Conservation (phyloP, 1,140 invertebrate genomes). For the Drosophila ambigua region DNA sequence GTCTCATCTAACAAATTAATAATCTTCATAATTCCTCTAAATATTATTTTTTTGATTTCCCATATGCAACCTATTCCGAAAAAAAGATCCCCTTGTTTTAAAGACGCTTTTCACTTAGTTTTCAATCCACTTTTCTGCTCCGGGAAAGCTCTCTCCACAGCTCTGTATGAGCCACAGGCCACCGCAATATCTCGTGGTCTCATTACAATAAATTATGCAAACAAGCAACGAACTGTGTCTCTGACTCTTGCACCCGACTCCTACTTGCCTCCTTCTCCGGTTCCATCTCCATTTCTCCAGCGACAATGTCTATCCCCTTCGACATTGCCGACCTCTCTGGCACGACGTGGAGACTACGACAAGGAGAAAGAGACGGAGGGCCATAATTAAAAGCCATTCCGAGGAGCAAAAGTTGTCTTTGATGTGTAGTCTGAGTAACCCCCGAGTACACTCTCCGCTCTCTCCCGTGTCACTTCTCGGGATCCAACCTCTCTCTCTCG, state of each 20-base stretch:
- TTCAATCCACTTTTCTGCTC: constrained; percentile 3
- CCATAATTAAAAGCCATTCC: constrained; percentile 74
- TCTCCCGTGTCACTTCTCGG: background rate
- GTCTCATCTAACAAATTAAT: too few relatives aligned
- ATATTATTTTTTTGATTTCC: too few relatives aligned
- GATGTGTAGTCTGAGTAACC: constrained; percentile 40
- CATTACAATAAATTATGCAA: constrained; percentile 80
- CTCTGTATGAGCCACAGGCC: constrained; percentile 6
- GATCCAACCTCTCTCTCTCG: constrained; percentile 24
- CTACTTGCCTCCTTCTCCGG: background rate
- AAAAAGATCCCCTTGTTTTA: too few relatives aligned
- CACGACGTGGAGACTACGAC: constrained; percentile 14
- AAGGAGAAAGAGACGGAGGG: background rate
- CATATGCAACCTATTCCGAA: too few relatives aligned
- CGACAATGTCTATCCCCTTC: constrained; percentile 34
- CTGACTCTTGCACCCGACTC: constrained; percentile 10
- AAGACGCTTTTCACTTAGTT: constrained; percentile 12
- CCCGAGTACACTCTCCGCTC: constrained; percentile 3
- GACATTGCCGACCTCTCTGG: constrained; percentile 46
- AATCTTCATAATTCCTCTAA: too few relatives aligned
- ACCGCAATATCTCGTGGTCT: constrained; percentile 54
- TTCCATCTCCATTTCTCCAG: constrained; percentile 6
- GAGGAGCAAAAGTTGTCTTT: constrained; percentile 60
- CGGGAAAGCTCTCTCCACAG: background rate
- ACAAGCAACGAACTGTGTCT: constrained; percentile 23